Conservation (phyloP, 2,888 invertebrate genomes). For the Sarcophaga variegata region DNA sequence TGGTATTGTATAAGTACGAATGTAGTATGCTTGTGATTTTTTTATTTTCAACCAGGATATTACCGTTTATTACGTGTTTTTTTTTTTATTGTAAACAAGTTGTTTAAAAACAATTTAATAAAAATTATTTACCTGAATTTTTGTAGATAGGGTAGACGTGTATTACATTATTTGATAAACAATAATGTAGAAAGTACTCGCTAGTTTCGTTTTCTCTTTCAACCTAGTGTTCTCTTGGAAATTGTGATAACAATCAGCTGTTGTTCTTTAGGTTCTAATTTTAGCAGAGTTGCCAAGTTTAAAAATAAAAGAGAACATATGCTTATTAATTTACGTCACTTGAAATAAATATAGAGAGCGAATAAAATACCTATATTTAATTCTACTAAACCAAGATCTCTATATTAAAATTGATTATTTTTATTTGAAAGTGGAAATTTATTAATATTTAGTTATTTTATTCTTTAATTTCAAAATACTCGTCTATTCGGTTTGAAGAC, state of each 20-base stretch:
- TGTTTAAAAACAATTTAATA: constrained; percentile 36
- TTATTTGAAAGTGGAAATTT: too few relatives aligned
- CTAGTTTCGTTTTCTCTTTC: neutral
- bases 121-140: neutral
- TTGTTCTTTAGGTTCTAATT: constrained; percentile 18
- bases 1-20: neutral
- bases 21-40: neutral
- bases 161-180: too few relatives aligned
- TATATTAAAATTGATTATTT: too few relatives aligned
- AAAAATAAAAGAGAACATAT: too few relatives aligned
- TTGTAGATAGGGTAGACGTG: neutral
- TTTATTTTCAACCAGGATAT: constrained; percentile 63
- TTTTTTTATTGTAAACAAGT: constrained; percentile 44
- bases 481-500: too few relatives aligned
- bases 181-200: neutral
- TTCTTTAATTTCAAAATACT: too few relatives aligned
- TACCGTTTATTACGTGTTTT: constrained; percentile 62
- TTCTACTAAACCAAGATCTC: too few relatives aligned
- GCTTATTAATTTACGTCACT: too few relatives aligned
- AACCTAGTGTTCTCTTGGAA: neutral
- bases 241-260: constrained; percentile 43
- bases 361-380: too few relatives aligned
- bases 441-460: too few relatives aligned
- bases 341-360: too few relatives aligned
- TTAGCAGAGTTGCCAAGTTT: constrained; percentile 3